Evolutionary conservation across 2,113 vertebrate species (phyloP), one percentile per base, ranked within the genome.

Genomic region (Arizona elegans): DNA sequence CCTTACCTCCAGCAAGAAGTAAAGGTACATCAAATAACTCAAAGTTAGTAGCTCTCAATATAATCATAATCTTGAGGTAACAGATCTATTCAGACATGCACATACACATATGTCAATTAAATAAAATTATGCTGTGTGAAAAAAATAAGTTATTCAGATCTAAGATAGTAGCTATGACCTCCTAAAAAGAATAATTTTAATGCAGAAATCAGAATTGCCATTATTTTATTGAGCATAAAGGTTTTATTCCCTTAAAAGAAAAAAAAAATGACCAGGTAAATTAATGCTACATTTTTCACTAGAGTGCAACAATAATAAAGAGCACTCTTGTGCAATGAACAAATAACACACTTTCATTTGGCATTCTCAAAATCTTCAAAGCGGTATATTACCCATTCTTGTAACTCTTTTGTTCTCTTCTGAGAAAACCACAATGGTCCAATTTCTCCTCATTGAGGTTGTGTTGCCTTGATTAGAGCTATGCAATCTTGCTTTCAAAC

Each of bases 391-490:
- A 95, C 93, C 65, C 96, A 75, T 94, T 96, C 96, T 93, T 94
- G 92, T 91, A 95, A 93, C 58, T 55, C 94, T 94, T 97, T 96
- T 97, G 91, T 96, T 97, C 95, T 93, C 62, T 92, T 97, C 93
- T 91, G 91, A 92, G 93, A 97, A 98, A 97, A 97, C 95, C 96
- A 97, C 97, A 96, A 94, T 1, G 56, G 93, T 90, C 94, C 95
- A 96, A 97, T 98, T 96, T 97, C 90, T 95, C 96, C 95, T 96
- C 94, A 96, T 97, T 97, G 96, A 94, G 92, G 94, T 95, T 97
- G 96, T 96, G 96, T 96, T 21, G 95, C 95, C 92, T 92, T 97
- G 97, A 98, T 97, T 97, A 96, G 94, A 96, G 92, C 92, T 88
- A 86, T 91, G 90, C 91, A 96, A 95, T 97, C 96, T 96, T 95